Evolutionary conservation across 1,140 invertebrate species (phyloP).

Genomic region (Drosophila nannoptera): DNA sequence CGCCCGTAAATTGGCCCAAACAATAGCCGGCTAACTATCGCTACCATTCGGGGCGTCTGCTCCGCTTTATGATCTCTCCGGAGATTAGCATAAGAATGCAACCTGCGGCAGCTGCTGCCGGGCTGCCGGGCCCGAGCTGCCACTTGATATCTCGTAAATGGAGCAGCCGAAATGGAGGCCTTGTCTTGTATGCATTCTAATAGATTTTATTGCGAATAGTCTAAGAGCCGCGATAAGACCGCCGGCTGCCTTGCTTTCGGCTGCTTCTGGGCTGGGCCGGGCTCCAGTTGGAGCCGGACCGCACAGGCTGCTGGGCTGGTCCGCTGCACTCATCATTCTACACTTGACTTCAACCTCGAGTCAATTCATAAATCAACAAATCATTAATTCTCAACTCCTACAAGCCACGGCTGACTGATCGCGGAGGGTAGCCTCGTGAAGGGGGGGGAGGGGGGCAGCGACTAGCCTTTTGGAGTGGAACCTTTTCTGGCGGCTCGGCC

Average conservation of each 20-base stretch:
- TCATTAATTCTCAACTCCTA: slow-evolving; percentile 76
- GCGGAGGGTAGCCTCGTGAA: too few relatives aligned
- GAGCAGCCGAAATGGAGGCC: not conserved
- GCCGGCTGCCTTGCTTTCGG: slow-evolving; percentile 9
- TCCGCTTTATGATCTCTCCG: slow-evolving; percentile 15
- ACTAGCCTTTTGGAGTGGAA: not conserved
- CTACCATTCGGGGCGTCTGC: slow-evolving; percentile 19
- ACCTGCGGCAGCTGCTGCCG: slow-evolving; percentile 46
- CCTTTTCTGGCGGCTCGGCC: slow-evolving; percentile 8
- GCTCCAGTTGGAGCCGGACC: slow-evolving; percentile 29
- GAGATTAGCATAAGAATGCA: slow-evolving; percentile 71
- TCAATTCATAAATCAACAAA: slow-evolving; percentile 79
- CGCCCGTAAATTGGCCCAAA: slow-evolving; percentile 59
- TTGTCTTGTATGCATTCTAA: slow-evolving; percentile 34
- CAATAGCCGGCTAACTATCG: slow-evolving; percentile 67
- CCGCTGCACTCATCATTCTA: slow-evolving; percentile 46
- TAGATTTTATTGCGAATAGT: slow-evolving; percentile 71
- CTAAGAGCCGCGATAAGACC: slow-evolving; percentile 23
- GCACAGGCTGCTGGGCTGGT: slow-evolving; percentile 44
- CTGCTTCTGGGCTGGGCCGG: not conserved
- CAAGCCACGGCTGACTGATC: slow-evolving; percentile 23
- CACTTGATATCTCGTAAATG: slow-evolving; percentile 41
- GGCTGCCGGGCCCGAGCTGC: slow-evolving; percentile 21
- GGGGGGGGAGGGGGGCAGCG: not conserved
- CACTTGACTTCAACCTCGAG: slow-evolving; percentile 74